phyloP scores from a whole-genome alignment of 2,113 vertebrate genomes.

The Tamias sibiricus region DNA sequence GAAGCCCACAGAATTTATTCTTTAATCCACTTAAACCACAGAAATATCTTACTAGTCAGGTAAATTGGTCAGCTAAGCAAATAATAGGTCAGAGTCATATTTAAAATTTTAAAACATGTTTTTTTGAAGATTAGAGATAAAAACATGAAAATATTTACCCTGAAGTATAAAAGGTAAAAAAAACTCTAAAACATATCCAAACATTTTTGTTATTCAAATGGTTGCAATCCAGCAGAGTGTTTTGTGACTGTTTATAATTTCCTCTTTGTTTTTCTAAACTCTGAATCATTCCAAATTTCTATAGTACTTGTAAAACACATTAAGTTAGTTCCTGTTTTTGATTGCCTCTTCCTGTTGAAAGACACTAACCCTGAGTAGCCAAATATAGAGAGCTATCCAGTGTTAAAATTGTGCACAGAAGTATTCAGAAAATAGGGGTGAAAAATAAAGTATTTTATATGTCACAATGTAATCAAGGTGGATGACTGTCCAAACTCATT shows the following conservation, averaged over 20 bases:
- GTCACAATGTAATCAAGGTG: not conserved
- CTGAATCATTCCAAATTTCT: constrained; percentile 23
- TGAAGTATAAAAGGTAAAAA: constrained; percentile 43
- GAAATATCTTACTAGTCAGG: constrained; percentile 60
- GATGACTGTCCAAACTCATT: constrained; percentile 2
- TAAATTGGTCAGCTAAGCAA: constrained; percentile 47
- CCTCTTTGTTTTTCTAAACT: constrained; percentile 57
- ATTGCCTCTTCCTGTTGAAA: constrained; percentile 53
- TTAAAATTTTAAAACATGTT: constrained; percentile 50
- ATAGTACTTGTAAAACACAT: constrained; percentile 50
- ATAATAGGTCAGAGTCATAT: constrained; percentile 53
- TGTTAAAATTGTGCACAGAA: constrained; percentile 50
- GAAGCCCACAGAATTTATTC: constrained; percentile 24
- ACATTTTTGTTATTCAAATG: constrained; percentile 73
- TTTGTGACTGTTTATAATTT: constrained; percentile 53
- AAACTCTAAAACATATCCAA: constrained; percentile 73
- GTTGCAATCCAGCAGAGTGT: constrained; percentile 66
- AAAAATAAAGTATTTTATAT: not conserved
- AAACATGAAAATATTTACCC: constrained; percentile 55
- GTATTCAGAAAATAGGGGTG: not conserved
- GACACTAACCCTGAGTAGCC: constrained; percentile 38
- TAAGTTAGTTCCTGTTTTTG: constrained; percentile 46
- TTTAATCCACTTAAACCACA: constrained; percentile 47
- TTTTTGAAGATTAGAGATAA: constrained; percentile 42
- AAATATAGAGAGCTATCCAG: not conserved